A percentile compares a stretch with the other conserved stretches of the same genome.
phyloP scores from a whole-genome alignment of 1,140 invertebrate genomes.

The Eriocheir sinensis region DNA sequence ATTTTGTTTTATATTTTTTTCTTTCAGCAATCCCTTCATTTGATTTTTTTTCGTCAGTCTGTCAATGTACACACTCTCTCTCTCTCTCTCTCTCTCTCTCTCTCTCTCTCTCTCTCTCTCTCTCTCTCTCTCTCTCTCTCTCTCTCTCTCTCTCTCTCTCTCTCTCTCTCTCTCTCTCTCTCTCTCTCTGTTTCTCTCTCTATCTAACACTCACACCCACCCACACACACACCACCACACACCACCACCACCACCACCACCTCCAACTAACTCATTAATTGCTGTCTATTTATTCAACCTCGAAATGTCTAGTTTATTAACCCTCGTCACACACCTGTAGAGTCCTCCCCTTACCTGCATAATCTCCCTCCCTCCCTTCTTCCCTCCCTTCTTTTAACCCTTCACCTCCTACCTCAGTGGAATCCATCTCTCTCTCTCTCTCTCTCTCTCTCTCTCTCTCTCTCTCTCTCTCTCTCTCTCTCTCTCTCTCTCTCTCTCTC shows the following conservation, averaged over 20 bases:
- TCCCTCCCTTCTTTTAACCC: too few relatives aligned
- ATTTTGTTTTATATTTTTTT: too few relatives aligned
- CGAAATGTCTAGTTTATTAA: not conserved
- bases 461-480: constrained; percentile 12
- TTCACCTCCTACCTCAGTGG: too few relatives aligned
- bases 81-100: not conserved
- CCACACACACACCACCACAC: not conserved
- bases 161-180: not conserved
- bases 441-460: constrained; percentile 1
- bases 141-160: not conserved
- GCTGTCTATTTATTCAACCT: not conserved
- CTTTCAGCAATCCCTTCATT: too few relatives aligned
- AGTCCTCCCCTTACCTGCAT: too few relatives aligned
- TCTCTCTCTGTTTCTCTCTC: not conserved
- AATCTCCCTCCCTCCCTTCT: too few relatives aligned
- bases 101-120: not conserved
- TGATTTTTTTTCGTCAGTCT: too few relatives aligned
- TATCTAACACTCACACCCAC: not conserved
- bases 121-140: not conserved
- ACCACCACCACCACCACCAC: not conserved
- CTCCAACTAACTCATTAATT: not conserved
- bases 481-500: not conserved
- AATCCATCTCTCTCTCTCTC: not conserved
- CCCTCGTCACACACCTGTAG: not conserved
- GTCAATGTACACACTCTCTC: too few relatives aligned